Base-by-base conservation (phyloP, 23 tunicate genomes). In the Ciona savignyi region DNA sequence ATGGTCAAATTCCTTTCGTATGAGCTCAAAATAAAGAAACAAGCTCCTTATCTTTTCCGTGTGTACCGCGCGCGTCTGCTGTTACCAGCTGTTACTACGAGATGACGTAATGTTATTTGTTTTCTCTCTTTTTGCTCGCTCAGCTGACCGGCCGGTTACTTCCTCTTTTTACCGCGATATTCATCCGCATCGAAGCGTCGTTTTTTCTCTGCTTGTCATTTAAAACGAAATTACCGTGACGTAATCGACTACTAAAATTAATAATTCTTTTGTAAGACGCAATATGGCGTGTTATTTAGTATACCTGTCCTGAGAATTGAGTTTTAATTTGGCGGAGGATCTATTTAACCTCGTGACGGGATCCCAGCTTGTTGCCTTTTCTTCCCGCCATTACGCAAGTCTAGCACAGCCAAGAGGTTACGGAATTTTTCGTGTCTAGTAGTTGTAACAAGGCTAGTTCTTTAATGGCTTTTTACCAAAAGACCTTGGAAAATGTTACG, bases 101-200 rank as follows among this genome's bases (percentile, higher is more conserved):
- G n/a, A 77, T 88, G 96, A 88, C 96, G 96, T 88, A 78, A 88
- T 88, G 80, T 88, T 77, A 67, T 88, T 77, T 72, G 67, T 88
- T 88, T 88, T 83, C 74, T 88, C 96, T 88, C 96, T 88, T 72
- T 88, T 75, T 82, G 33, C 67, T 26, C 66, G 33, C 87, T 88
- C 96, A 88, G 96, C 96, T 88, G 96, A 88, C 96, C 93, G 85
- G 96, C 73, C 87, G 80, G 78, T 23, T 81, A 34, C 62, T 70
- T 85, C 68, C 86, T 73, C 67, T 61, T 71, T 65, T 69, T 24
- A 20, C 30, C 1, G 25, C 34, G 42, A 72, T 88, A 82, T 88
- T 88, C 96, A 88, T 88, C 87, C 96, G 96, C 87, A 15, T 42
- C 9, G 56, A 42, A 9, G 56, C 15, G 9, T 6, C 11, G 56